Evolutionary conservation across 2,797 vertebrate species (phyloP).

Genomic region (Sebastes itinus): DNA sequence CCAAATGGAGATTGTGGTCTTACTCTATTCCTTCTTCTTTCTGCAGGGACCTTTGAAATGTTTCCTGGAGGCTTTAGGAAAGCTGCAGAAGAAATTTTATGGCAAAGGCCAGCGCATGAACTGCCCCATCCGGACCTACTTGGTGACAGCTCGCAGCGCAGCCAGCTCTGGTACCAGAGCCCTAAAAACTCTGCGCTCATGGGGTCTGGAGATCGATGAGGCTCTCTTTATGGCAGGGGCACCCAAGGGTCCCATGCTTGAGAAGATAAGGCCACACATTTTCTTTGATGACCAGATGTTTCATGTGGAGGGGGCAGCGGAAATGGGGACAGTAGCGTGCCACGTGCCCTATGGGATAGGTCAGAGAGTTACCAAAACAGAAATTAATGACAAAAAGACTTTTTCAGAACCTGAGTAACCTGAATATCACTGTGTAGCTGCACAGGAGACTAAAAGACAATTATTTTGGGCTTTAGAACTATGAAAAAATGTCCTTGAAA

Average conservation of each 20-base stretch:
- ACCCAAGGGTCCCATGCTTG: slow-evolving; percentile 93
- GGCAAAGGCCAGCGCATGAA: slow-evolving; percentile 75
- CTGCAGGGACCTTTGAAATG: slow-evolving; percentile 72
- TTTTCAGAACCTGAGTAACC: slow-evolving; percentile 34
- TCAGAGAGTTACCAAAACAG: slow-evolving; percentile 76
- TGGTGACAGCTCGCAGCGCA: slow-evolving; percentile 93
- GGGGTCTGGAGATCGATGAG: slow-evolving; percentile 95
- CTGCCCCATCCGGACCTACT: slow-evolving; percentile 93
- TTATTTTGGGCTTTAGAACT: neutral
- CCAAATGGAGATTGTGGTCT: neutral
- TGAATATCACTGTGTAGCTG: neutral
- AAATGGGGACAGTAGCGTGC: slow-evolving; percentile 90
- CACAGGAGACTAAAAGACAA: neutral
- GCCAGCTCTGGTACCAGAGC: slow-evolving; percentile 93
- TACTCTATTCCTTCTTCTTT: slow-evolving; percentile 56
- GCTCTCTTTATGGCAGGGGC: slow-evolving; percentile 95
- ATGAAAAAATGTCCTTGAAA: neutral
- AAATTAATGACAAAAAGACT: slow-evolving; percentile 44
- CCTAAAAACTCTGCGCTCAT: slow-evolving; percentile 92
- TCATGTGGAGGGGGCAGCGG: slow-evolving; percentile 91
- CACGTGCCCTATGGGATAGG: slow-evolving; percentile 88
- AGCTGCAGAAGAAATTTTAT: slow-evolving; percentile 73
- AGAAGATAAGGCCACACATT: slow-evolving; percentile 93
- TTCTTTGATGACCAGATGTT: slow-evolving; percentile 98
- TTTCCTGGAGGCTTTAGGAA: slow-evolving; percentile 73